Conservation (phyloP, 2,888 invertebrate species). For the Mechanitis messenoides region DNA sequence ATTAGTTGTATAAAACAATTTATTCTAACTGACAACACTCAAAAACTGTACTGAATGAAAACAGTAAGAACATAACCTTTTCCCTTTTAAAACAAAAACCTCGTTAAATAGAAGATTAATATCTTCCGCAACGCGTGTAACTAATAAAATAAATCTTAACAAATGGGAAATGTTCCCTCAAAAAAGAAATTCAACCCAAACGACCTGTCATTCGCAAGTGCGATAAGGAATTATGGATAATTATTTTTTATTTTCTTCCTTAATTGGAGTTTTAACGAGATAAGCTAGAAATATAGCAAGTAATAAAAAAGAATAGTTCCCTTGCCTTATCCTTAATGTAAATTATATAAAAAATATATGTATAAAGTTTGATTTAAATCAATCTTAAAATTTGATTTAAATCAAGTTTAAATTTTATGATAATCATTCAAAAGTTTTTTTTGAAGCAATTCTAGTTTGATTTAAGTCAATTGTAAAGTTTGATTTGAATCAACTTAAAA, state of each 20-base stretch:
- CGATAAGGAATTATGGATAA: constrained; percentile 7
- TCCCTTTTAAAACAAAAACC: not conserved
- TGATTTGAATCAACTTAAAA: no score
- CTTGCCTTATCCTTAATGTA: no score
- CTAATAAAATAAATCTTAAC: constrained; percentile 12
- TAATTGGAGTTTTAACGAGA: not conserved
- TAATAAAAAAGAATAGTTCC: no score
- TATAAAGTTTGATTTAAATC: not conserved
- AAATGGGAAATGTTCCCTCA: constrained; percentile 13
- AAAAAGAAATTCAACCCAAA: constrained; percentile 17
- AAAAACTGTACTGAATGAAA: no score
- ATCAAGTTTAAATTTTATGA: no score
- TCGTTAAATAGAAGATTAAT: constrained; percentile 16
- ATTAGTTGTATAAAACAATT: no score
- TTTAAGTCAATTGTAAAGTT: no score
- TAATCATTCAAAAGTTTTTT: no score
- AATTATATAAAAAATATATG: not conserved
- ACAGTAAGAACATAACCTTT: not conserved
- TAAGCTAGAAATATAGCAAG: no score
- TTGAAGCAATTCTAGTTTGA: no score
- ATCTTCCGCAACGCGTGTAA: constrained; percentile 1
- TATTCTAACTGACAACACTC: no score
- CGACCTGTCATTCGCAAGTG: constrained; percentile 20
- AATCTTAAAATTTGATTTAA: no score
- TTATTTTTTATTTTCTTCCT: not conserved